Percentiles rank a stretch among this genome's conserved stretches.
These are phyloP conservation scores for Athene noctua DNA, from an alignment of 2,113 vertebrate genomes.

Conservation along the genomic window DNA sequence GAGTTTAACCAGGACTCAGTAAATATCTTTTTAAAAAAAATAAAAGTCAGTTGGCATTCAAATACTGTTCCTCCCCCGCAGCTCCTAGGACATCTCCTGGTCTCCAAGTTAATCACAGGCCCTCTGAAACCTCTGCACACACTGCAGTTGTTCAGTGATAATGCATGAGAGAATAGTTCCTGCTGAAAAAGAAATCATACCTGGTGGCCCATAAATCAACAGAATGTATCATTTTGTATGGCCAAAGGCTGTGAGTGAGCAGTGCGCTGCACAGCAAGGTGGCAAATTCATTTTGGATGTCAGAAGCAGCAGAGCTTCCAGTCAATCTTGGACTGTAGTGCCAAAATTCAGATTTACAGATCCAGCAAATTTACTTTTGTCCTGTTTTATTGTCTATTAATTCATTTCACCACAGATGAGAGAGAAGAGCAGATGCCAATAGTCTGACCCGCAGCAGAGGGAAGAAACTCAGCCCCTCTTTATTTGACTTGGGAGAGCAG, in stretches of 20 bases:
- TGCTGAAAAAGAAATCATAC: background rate
- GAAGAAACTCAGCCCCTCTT: background rate
- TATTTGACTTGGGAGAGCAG: background rate
- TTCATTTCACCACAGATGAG: background rate
- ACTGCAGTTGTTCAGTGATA: background rate
- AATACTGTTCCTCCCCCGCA: background rate
- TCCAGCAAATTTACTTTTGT: background rate
- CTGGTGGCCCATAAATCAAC: background rate
- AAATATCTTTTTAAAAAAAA: background rate
- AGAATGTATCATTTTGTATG: background rate
- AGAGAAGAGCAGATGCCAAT: background rate
- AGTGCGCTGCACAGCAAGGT: rapidly evolving
- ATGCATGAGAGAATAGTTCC: background rate
- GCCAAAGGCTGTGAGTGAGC: background rate
- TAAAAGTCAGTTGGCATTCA: background rate
- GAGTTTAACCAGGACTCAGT: background rate
- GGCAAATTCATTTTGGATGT: background rate
- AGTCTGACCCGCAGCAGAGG: background rate
- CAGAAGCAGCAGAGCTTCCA: background rate
- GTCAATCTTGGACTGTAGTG: background rate
- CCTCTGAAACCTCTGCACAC: background rate
- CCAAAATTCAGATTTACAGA: background rate
- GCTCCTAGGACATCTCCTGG: background rate
- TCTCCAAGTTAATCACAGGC: background rate
- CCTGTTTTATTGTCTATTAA: background rate